phyloP scores from a whole-genome alignment of 1,140 invertebrate species.

The Trichomalopsis sarcophagae region DNA sequence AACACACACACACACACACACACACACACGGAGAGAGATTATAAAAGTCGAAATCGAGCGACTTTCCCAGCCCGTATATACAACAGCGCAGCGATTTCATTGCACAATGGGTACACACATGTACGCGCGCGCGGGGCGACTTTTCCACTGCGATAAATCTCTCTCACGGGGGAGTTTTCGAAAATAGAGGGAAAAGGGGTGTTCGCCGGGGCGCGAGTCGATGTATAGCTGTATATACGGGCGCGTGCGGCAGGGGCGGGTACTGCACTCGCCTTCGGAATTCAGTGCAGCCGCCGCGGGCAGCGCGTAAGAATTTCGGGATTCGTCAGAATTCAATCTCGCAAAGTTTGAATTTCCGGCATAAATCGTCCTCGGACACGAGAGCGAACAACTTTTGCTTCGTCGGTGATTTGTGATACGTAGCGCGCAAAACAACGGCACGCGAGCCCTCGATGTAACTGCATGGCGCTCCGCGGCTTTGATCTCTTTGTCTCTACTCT shows the following conservation, averaged over 20 bases:
- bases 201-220: not conserved
- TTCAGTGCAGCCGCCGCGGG: not conserved
- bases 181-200: conserved; percentile 25
- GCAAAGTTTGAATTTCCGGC: too few species aligned
- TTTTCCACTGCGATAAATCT: conserved; percentile 32
- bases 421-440: not conserved
- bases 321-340: too few species aligned
- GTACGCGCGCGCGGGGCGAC: not conserved
- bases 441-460: not conserved
- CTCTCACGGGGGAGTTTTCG: conserved; percentile 26
- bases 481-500: not conserved
- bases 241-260: not conserved
- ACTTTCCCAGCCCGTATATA: not conserved
- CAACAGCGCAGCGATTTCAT: too few species aligned
- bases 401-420: not conserved
- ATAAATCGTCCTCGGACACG: too few species aligned
- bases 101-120: not conserved
- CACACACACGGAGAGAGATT: not conserved
- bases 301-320: too few species aligned
- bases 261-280: not conserved
- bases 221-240: not conserved
- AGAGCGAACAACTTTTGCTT: too few species aligned
- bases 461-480: not conserved
- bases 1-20: too few species aligned
- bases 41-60: not conserved